phyloP scores from a whole-genome alignment of 2,888 invertebrate species.

The Ennomos quercinarius region DNA sequence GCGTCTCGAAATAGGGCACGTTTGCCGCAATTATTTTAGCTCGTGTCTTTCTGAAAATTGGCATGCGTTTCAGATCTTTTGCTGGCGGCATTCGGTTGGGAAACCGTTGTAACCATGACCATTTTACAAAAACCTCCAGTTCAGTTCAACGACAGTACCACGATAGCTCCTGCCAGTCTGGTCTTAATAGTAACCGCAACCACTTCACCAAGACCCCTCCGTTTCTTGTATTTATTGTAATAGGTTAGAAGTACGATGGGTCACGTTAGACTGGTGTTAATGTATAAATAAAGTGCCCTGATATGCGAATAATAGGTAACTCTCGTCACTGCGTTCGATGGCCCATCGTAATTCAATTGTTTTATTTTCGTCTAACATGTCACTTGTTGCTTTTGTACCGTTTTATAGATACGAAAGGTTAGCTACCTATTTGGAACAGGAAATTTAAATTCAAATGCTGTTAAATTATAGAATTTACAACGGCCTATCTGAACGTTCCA shows the following conservation, averaged over 20 bases:
- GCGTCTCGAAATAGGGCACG: conserved; percentile 81
- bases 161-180: conserved; percentile 68
- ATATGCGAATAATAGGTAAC: conserved; percentile 82
- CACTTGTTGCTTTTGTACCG: conserved; percentile 27
- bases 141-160: conserved; percentile 47
- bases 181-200: conserved; percentile 37
- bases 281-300: conserved; percentile 78
- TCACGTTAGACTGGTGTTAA: conserved; percentile 16
- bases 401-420: conserved; percentile 22
- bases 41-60: conserved; percentile 85
- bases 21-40: conserved; percentile 84
- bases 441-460: background rate
- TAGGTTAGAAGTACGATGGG: too few relatives aligned
- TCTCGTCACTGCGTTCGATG: conserved; percentile 52
- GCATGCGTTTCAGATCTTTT: conserved; percentile 82
- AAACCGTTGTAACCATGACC: conserved; percentile 76
- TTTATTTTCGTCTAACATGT: conserved; percentile 31
- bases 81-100: conserved; percentile 82
- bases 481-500: too few relatives aligned
- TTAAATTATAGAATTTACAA: too few relatives aligned
- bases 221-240: too few relatives aligned
- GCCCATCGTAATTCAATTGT: conserved; percentile 22
- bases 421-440: conserved; percentile 4
- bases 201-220: too few relatives aligned
- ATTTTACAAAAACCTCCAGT: conserved; percentile 53